Percentiles rank a stretch among this genome's conserved stretches.
Conservation (phyloP, 2,888 invertebrate species). For the Ypsolopha sequella region DNA sequence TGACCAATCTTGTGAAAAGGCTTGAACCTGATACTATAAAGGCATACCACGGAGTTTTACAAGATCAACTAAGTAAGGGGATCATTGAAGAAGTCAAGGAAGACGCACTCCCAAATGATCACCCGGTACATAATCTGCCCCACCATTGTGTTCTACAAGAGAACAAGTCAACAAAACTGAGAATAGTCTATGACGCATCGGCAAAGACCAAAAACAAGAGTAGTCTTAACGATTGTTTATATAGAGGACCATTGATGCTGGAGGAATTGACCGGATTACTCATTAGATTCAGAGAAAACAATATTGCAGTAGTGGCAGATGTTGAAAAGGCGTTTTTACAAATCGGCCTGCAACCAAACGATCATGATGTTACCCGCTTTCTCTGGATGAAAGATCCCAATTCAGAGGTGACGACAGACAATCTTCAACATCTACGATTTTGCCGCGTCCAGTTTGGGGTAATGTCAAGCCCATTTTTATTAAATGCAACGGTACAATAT, state of each 20-base stretch:
- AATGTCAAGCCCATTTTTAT: slow-evolving; percentile 13
- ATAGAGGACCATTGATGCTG: slow-evolving; percentile 14
- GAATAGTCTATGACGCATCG: slow-evolving; percentile 16
- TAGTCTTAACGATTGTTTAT: slow-evolving; percentile 17
- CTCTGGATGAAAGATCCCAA: slow-evolving; percentile 12
- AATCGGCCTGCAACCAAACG: slow-evolving; percentile 11
- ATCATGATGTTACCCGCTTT: slow-evolving; percentile 15
- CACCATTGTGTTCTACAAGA: neutral
- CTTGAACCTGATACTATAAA: neutral
- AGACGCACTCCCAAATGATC: neutral
- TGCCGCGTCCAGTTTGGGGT: slow-evolving; percentile 11
- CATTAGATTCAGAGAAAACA: slow-evolving; percentile 13
- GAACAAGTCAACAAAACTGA: neutral
- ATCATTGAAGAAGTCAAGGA: neutral
- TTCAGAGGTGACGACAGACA: neutral
- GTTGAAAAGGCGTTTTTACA: slow-evolving; percentile 19
- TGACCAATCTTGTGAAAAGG: neutral
- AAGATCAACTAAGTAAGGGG: neutral
- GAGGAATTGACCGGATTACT: slow-evolving; percentile 16
- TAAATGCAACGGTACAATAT: too few species aligned
- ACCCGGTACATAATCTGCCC: neutral
- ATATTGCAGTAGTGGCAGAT: slow-evolving; percentile 14
- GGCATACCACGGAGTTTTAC: neutral
- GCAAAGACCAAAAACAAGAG: slow-evolving; percentile 10
- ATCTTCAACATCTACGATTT: slow-evolving; percentile 10